Evolutionary conservation across 2,113 vertebrate species (phyloP).

Genomic region (Cacatua alba): DNA sequence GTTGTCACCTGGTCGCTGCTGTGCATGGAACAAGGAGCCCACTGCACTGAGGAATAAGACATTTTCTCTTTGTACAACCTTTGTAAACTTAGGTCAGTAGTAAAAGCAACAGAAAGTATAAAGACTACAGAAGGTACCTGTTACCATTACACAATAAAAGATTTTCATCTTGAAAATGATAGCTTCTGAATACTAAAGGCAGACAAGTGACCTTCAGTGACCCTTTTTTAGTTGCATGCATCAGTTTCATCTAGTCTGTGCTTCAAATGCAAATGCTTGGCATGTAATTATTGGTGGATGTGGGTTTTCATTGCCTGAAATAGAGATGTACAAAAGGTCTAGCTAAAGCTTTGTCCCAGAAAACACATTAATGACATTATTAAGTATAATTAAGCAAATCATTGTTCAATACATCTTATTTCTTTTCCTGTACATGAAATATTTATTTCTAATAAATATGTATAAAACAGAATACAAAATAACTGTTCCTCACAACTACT

Average conservation of each 20-base stretch:
- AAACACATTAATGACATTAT: neutral
- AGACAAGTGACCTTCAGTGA: neutral
- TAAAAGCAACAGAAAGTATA: neutral
- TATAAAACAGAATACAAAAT: neutral
- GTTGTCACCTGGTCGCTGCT: neutral
- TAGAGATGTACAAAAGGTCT: neutral
- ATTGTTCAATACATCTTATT: neutral
- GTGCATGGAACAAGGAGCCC: neutral
- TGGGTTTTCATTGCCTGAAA: neutral
- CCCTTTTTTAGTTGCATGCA: neutral
- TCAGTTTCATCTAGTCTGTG: neutral
- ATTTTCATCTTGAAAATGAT: neutral
- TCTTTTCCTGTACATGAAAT: neutral
- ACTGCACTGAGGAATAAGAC: neutral
- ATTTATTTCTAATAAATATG: neutral
- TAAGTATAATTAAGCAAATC: neutral
- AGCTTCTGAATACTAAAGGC: neutral
- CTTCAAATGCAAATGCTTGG: neutral
- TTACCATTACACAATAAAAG: neutral
- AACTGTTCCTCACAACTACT: neutral
- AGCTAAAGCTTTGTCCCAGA: neutral
- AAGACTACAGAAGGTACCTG: neutral
- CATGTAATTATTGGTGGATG: neutral
- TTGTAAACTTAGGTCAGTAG: neutral
- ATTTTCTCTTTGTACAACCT: neutral